These are phyloP conservation scores for Choreutis nemorana DNA, from an alignment of 2,888 invertebrate genomes.

Conservation along the genomic window DNA sequence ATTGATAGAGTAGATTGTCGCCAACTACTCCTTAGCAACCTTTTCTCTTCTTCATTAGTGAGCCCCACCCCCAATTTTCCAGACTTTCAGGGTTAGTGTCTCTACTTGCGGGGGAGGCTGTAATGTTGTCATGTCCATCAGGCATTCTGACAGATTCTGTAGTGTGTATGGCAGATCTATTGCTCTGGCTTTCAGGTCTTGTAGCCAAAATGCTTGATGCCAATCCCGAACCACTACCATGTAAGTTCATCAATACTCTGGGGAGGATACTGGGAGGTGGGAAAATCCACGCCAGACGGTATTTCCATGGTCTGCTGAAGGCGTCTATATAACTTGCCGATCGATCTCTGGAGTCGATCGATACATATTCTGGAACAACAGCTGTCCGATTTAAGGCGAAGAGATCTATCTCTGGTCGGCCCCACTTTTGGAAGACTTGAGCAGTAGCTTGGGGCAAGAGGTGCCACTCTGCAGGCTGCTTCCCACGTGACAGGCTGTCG, in stretches of 20 bases:
- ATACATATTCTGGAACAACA: constrained; percentile 9
- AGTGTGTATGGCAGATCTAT: constrained; percentile 6
- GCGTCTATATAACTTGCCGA: constrained; percentile 9
- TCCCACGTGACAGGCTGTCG: constrained; percentile 11
- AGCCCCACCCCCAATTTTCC: no score
- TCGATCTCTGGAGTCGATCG: constrained; percentile 7
- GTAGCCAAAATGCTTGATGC: constrained; percentile 13
- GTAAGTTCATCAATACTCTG: constrained; percentile 11
- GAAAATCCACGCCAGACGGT: constrained; percentile 13
- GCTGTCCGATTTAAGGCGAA: constrained; percentile 8
- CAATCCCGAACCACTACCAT: constrained; percentile 12
- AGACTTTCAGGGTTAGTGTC: constrained; percentile 3
- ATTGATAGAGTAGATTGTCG: no score
- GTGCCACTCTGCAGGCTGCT: constrained; percentile 6
- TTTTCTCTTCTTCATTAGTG: no score
- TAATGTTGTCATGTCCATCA: constrained; percentile 3
- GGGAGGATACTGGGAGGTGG: constrained; percentile 16
- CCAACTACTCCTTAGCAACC: no score
- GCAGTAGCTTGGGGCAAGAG: not conserved
- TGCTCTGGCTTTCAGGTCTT: constrained; percentile 11
- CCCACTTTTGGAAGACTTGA: constrained; percentile 7
- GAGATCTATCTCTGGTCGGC: constrained; percentile 7
- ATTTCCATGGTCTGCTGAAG: constrained; percentile 12
- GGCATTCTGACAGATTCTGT: not conserved
- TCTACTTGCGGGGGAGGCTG: not conserved